Evolutionary conservation across 1,140 invertebrate genomes (phyloP), one percentile per base, ranked within the genome.

Genomic region (Drosophila ironensis): DNA sequence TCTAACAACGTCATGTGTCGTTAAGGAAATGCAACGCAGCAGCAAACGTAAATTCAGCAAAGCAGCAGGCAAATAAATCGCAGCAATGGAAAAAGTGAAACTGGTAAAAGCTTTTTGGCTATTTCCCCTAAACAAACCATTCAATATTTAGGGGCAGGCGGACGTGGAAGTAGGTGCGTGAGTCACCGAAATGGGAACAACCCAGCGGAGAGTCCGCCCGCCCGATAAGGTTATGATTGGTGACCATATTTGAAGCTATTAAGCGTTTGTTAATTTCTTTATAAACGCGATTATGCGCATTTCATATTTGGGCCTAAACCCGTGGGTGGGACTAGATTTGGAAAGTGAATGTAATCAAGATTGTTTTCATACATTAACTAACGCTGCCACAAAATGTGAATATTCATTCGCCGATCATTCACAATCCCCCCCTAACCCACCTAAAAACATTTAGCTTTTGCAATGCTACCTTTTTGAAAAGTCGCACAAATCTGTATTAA

Each of bases 11-110:
- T n/a, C n/a, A n/a, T n/a, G n/a, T n/a, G n/a, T n/a, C 9, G 8
- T 41, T 9, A 4, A 22, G 50, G 19, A 45, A 59, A 9, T 22
- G 12, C 46, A 19, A 8, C 20, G 12, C 56, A 33, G 27, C 27
- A 52, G 47, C 45, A 28, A 25, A 37, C 3, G 11, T 16, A 28
- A 59, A 27, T 51, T 17, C n/a, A n/a, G 57, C 25, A 50, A 61
- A 45, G 24, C 20, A 19, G 7, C 30, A 8, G 6, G 56, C 50
- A 19, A 56, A 41, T 33, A 40, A 54, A 30, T 24, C 12, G 40
- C 3, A 11, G 48, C 12, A 12, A 84, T 84, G 80, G 51, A 75
- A 71, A 86, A 74, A 80, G 81, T 74, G 8, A 80, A 84, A 80
- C 44, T 84, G 80, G 80, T 84, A 84, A 84, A 50, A 52, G 45